A percentile compares a stretch with the other conserved stretches of the same genome.
Conservation (phyloP, 2,797 vertebrate species). For the Amblyopsis hoosieri region DNA sequence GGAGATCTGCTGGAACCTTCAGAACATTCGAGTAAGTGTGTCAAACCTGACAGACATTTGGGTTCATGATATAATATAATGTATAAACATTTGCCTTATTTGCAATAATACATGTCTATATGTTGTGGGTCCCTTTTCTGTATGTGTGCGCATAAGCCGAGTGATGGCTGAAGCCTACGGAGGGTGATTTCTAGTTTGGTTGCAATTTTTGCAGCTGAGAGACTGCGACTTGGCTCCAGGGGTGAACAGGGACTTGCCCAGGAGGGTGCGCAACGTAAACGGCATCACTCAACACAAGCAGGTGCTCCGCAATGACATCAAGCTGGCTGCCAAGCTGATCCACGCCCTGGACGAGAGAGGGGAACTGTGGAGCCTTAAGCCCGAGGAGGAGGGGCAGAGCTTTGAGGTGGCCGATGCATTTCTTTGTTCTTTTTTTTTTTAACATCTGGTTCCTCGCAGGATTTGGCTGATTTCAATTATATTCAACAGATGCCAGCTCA, state of each 20-base stretch:
- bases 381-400: slow-evolving; percentile 65
- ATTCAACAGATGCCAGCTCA: slow-evolving; percentile 72
- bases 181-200: slow-evolving; percentile 16
- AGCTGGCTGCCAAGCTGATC: slow-evolving; percentile 89
- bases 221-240: slow-evolving; percentile 92
- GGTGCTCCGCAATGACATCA: slow-evolving; percentile 92
- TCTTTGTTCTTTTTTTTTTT: too few relatives aligned
- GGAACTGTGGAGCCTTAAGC: slow-evolving; percentile 81
- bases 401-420: slow-evolving; percentile 59
- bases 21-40: slow-evolving; percentile 88
- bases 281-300: slow-evolving; percentile 93
- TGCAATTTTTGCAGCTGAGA: slow-evolving; percentile 76
- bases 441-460: too few relatives aligned
- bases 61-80: not conserved
- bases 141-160: not conserved
- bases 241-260: slow-evolving; percentile 89
- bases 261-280: slow-evolving; percentile 87
- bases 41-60: slow-evolving; percentile 31
- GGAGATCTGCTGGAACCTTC: slow-evolving; percentile 93
- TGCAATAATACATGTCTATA: not conserved
- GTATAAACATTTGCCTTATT: slow-evolving; percentile 10
- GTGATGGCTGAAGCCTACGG: not conserved
- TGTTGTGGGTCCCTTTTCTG: not conserved
- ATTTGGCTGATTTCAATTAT: too few relatives aligned
- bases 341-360: slow-evolving; percentile 88